Evolutionary conservation across 1,140 invertebrate genomes (phyloP), one percentile per base, ranked within the genome.

Genomic region (Leptinotarsa undecemlineata): DNA sequence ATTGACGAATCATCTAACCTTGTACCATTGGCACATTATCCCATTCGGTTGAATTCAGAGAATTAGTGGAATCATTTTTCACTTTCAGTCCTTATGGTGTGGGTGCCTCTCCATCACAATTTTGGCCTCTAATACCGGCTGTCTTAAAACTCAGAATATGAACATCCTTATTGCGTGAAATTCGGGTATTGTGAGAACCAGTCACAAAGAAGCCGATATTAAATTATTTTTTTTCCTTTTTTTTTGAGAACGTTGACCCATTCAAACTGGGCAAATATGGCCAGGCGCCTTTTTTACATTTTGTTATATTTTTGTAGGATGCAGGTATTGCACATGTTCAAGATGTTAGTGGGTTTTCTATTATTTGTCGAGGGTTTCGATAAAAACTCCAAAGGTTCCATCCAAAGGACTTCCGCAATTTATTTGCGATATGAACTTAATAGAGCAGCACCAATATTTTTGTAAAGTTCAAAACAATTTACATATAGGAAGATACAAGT

Each of bases 61-160:
- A 70, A 70, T 70, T 70, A 70, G 68, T 48, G 68, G 68, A 70
- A 70, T 70, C 68, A 70, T 70, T 70, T 70, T 70, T 70, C 68
- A 70, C 68, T 70, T 70, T 70, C 68, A 60, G 68, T 70, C 26
- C 67, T 70, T 48, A 70, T 60, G 68, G 19, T 48, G 68, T 70
- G 68, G 68, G 68, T 70, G 68, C 68, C 68, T 19, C 17, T 26
- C 48, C 47, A 70, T 48, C 48, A 60, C 19, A n/a, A 70, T 70
- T 70, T 48, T 70, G 48, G 42, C 48, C 68, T 57, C 21, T 70
- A 57, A 51, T 70, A 47, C 11, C 33, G 17, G 13, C 47, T 48
- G 14, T 60, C 68, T 70, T 70, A 70, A 70, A 70, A 70, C 68
- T 48, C 68, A 57, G 21, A n/a, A 70, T 70, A 51, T 70, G 68